A percentile compares a stretch with the other conserved stretches of the same genome.
phyloP scores from a whole-genome alignment of 2,888 invertebrate genomes.

The Drosophila merina region DNA sequence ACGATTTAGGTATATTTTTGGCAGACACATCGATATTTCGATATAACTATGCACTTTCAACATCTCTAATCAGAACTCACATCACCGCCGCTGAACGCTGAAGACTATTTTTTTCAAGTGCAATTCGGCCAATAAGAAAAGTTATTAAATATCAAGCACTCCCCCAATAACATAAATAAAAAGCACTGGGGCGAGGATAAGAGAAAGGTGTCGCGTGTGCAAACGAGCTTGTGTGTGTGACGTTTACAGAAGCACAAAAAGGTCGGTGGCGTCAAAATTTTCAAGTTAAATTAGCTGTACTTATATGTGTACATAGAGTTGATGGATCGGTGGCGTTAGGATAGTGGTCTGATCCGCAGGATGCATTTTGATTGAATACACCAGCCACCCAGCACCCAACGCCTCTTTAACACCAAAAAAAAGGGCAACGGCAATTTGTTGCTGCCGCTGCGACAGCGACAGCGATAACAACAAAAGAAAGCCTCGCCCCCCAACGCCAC shows the following conservation, averaged over 20 bases:
- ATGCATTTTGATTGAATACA: constrained; percentile 16
- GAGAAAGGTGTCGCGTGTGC: constrained; percentile 12
- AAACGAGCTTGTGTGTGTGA: constrained; percentile 53
- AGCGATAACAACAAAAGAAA: constrained; percentile 16
- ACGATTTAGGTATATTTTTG: too few relatives aligned
- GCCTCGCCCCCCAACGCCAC: constrained; percentile 32
- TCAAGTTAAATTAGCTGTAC: constrained; percentile 11
- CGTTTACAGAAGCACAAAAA: constrained; percentile 59
- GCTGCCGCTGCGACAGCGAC: constrained; percentile 12
- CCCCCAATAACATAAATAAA: constrained; percentile 20
- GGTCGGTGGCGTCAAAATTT: constrained; percentile 59
- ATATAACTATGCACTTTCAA: too few relatives aligned
- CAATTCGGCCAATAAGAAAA: constrained; percentile 30
- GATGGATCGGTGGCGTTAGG: constrained; percentile 21
- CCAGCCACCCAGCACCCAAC: constrained; percentile 1
- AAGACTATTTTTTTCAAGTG: constrained; percentile 34
- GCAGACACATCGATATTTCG: too few relatives aligned
- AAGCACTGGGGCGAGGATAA: constrained; percentile 8
- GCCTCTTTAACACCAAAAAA: constrained; percentile 7
- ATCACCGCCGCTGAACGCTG: constrained; percentile 31
- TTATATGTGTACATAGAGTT: constrained; percentile 18
- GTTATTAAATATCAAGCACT: constrained; percentile 18
- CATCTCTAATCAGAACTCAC: not conserved
- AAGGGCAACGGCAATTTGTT: constrained; percentile 23
- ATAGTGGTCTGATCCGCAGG: constrained; percentile 5